Evolutionary conservation across 1,140 invertebrate species (phyloP).

Genomic region (Cotesia vestalis): DNA sequence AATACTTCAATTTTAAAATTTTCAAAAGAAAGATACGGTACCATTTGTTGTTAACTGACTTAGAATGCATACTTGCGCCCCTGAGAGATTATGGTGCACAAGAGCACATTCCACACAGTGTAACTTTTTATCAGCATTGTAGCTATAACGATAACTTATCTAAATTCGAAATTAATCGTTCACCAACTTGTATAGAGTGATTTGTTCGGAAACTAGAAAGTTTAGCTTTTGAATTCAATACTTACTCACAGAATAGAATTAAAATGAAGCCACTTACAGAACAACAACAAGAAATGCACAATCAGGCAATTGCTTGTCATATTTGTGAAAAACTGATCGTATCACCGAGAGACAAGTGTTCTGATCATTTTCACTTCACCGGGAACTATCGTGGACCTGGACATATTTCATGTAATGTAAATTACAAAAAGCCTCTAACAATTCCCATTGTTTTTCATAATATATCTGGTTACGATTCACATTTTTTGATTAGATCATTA

Average conservation of each 20-base stretch:
- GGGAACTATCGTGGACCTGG: constrained; percentile 52
- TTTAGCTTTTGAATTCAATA: constrained; percentile 30
- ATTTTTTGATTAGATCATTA: constrained; percentile 43
- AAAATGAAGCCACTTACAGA: constrained; percentile 27
- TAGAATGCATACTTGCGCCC: constrained; percentile 35
- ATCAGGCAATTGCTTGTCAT: constrained; percentile 32
- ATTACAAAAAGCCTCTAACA: constrained; percentile 42
- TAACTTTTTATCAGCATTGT: constrained; percentile 32
- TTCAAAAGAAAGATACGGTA: constrained; percentile 8
- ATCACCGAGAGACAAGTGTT: constrained; percentile 38
- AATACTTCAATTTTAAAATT: constrained; percentile 9
- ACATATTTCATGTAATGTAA: constrained; percentile 55
- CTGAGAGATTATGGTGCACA: background rate
- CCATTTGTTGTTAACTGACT: constrained; percentile 33
- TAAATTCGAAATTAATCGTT: constrained; percentile 21
- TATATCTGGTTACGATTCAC: constrained; percentile 37
- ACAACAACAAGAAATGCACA: constrained; percentile 18
- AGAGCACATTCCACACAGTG: constrained; percentile 23
- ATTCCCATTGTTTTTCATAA: constrained; percentile 41
- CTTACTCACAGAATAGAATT: background rate
- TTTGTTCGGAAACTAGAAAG: constrained; percentile 45
- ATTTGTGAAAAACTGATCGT: constrained; percentile 43
- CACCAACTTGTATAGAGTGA: constrained; percentile 42
- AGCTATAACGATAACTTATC: constrained; percentile 29
- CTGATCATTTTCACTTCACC: constrained; percentile 55